Evolutionary conservation across 1,140 invertebrate genomes (phyloP).

Genomic region (Drosophila equinoxialis): DNA sequence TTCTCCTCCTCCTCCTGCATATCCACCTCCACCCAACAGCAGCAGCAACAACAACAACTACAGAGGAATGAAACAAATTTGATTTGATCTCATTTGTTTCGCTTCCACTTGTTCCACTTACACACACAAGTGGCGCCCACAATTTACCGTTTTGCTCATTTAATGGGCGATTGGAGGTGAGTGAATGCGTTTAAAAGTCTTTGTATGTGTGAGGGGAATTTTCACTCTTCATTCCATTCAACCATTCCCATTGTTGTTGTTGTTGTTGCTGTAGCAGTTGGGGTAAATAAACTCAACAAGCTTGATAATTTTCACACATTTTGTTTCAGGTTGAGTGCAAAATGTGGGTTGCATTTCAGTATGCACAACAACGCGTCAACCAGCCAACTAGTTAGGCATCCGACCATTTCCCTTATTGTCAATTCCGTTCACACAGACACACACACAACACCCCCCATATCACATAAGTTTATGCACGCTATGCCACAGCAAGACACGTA

Average conservation of each 20-base stretch:
- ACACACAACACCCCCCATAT: background rate
- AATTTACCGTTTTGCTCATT: conserved; percentile 6
- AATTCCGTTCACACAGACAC: background rate
- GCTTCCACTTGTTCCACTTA: conserved; percentile 13
- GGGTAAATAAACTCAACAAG: conserved; percentile 11
- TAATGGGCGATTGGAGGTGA: background rate
- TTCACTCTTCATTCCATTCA: conserved; percentile 2
- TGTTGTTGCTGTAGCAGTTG: background rate
- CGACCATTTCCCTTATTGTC: conserved; percentile 9
- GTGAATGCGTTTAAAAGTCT: background rate
- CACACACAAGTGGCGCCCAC: conserved; percentile 4
- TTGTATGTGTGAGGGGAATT: background rate
- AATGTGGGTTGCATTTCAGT: conserved; percentile 10
- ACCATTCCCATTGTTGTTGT: conserved; percentile 1
- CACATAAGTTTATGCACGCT: conserved; percentile 24
- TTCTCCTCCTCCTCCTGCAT: background rate
- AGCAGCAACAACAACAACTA: too few relatives aligned
- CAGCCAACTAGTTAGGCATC: too few relatives aligned
- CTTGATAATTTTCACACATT: conserved; percentile 18
- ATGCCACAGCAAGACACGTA: background rate
- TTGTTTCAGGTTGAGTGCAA: conserved; percentile 2
- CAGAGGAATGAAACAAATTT: conserved; percentile 4
- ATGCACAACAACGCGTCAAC: conserved; percentile 4
- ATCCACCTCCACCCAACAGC: too few relatives aligned
- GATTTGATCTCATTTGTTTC: conserved; percentile 10